Base-by-base conservation (phyloP, 2,888 invertebrate species). In the Thecophora atra region DNA sequence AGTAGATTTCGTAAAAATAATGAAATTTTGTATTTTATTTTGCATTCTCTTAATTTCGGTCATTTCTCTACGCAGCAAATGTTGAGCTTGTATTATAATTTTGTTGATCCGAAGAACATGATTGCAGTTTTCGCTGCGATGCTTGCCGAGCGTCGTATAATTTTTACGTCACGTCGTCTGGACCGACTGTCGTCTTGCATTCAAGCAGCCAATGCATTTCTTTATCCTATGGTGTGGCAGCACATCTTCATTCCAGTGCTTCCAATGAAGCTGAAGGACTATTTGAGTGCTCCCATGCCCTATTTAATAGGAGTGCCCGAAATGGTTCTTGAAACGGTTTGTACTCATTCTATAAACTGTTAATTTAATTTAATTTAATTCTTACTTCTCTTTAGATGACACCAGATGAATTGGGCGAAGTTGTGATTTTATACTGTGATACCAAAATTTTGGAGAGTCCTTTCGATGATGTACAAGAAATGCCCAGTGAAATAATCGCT, bases 141-240 rank as follows among this genome's bases (percentile, higher is more conserved):
- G 91, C 88, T 99, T 51, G 93, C 96, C 81, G 99, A 99, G 87
- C 89, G 99, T 68, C 90, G 99, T 62, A 95, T 99, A 74, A 92
- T 99, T 70, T 94, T 99, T 80, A 96, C 94, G 11, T 98, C 98
- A 0, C 91, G 92, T 76, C 94, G 94, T 82, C 89, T 98, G 76
- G 95, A 95, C 77, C 90, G 96, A 73, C 88, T 99, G 65, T 97
- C 97, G 66, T 96, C 98, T 0, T 95, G 95, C 82, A 94, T 95
- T 30, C 97, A 98, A 86, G 98, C 98, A 17, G 96, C 97, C 21
- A 96, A 97, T 84, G 92, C 95, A 75, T 92, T 99, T 63, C 91
- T 99, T 56, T 98, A 97, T 87, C 99, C 99, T 0, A 98, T 99
- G 97, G 93, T 94, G 78, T 99, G 99, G 99, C 98, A 99, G 87